These are phyloP conservation scores for Channa striata DNA, from an alignment of 2,797 vertebrate species.

Conservation along the genomic window DNA sequence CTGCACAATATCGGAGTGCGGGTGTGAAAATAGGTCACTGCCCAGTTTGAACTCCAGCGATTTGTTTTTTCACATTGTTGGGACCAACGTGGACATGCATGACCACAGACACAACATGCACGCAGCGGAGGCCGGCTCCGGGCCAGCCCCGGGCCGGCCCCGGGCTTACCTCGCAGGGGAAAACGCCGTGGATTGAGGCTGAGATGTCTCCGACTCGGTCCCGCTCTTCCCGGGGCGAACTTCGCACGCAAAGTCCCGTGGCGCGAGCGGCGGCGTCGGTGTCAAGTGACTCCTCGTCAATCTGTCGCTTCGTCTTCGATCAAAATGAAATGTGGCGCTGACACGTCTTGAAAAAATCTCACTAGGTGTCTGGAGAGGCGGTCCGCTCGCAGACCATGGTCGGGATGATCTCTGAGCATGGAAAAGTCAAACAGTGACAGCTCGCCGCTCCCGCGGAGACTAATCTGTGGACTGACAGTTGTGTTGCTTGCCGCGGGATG, in stretches of 20 bases:
- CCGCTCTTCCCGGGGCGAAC: constrained; percentile 72
- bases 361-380: constrained; percentile 73
- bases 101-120: constrained; percentile 29
- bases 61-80: constrained; percentile 25
- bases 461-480: constrained; percentile 52
- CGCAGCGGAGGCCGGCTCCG: constrained; percentile 20
- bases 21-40: constrained; percentile 78
- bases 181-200: constrained; percentile 67
- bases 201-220: constrained; percentile 65
- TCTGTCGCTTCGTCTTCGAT: constrained; percentile 37
- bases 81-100: constrained; percentile 36
- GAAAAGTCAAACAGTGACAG: constrained; percentile 61
- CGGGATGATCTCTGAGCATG: constrained; percentile 65
- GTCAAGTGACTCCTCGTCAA: constrained; percentile 64
- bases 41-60: constrained; percentile 66
- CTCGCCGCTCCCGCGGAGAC: constrained; percentile 50
- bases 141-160: constrained; percentile 10
- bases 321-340: constrained; percentile 49
- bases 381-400: constrained; percentile 79
- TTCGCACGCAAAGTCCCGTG: constrained; percentile 73
- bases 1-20: constrained; percentile 49
- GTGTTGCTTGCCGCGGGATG: constrained; percentile 62
- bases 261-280: constrained; percentile 51
- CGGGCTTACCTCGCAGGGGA: constrained; percentile 77
- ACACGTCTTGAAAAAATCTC: constrained; percentile 53